These are phyloP conservation scores for Peromyscus aztecus DNA, from an alignment of 2,797 vertebrate species.

Conservation along the genomic window DNA sequence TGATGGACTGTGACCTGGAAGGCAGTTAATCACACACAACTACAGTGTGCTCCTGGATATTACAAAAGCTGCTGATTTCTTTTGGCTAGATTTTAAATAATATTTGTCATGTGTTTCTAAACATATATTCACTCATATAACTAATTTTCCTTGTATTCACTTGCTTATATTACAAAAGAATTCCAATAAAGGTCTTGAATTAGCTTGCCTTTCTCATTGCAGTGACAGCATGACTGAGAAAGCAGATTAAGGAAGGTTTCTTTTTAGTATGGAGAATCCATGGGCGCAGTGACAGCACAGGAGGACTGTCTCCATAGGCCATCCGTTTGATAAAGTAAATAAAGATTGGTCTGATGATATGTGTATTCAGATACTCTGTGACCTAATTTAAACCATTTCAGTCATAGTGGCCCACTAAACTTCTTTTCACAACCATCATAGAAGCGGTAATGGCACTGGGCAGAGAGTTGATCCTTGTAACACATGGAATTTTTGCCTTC, in stretches of 20 bases:
- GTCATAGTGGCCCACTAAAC: fast-evolving
- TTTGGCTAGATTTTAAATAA: not conserved
- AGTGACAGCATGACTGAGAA: not conserved
- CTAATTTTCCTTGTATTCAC: not conserved
- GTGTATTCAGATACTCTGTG: too few species aligned
- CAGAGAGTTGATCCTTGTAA: slow-evolving; percentile 20
- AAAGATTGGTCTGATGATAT: not conserved
- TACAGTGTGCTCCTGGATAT: not conserved
- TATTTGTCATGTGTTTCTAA: not conserved
- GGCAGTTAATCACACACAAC: not conserved
- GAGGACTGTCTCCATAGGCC: not conserved
- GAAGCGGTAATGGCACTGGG: not conserved
- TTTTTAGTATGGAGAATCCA: not conserved
- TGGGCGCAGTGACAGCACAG: fast-evolving
- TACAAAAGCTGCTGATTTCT: not conserved
- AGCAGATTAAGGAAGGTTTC: not conserved
- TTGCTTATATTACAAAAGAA: not conserved
- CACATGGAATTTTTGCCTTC: slow-evolving; percentile 71
- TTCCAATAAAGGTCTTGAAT: not conserved
- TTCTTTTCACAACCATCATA: not conserved
- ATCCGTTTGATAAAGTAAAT: not conserved
- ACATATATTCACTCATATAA: not conserved
- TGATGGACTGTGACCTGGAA: not conserved
- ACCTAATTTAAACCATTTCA: not conserved
- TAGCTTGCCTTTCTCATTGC: not conserved